phyloP scores from a whole-genome alignment of 2,113 vertebrate species.

The Halichoerus grypus region DNA sequence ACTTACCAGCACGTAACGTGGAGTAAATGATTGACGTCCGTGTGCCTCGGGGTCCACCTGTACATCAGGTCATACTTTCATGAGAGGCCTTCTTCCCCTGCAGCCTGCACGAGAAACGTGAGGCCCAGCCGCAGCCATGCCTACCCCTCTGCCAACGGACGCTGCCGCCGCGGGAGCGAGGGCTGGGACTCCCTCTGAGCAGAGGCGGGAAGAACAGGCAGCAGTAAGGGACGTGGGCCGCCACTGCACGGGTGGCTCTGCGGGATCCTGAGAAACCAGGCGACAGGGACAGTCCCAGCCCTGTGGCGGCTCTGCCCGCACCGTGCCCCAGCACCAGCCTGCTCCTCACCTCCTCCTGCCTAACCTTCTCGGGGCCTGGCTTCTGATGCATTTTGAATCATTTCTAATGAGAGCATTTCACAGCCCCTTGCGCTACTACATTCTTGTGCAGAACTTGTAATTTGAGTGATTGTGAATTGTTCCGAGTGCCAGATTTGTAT shows the following conservation, averaged over 20 bases:
- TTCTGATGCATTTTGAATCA: conserved; percentile 48
- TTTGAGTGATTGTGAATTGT: conserved; percentile 80
- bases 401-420: conserved; percentile 78
- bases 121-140: neutral
- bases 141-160: conserved; percentile 54
- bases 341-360: conserved; percentile 32
- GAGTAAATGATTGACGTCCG: neutral
- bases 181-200: conserved; percentile 61
- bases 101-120: neutral
- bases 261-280: fast-evolving
- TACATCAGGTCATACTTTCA: neutral
- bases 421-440: neutral
- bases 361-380: neutral
- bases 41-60: neutral
- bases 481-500: conserved; percentile 76
- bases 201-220: conserved; percentile 9
- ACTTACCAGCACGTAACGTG: too few relatives aligned
- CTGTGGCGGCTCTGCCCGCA: neutral
- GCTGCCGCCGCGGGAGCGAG: conserved; percentile 69
- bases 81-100: neutral
- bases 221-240: neutral
- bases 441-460: conserved; percentile 78
- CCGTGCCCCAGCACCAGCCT: neutral
- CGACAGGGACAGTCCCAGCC: neutral
- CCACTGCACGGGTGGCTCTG: neutral